Base-by-base conservation (phyloP, 1,140 invertebrate species). In the Cryptotermes secundus region DNA sequence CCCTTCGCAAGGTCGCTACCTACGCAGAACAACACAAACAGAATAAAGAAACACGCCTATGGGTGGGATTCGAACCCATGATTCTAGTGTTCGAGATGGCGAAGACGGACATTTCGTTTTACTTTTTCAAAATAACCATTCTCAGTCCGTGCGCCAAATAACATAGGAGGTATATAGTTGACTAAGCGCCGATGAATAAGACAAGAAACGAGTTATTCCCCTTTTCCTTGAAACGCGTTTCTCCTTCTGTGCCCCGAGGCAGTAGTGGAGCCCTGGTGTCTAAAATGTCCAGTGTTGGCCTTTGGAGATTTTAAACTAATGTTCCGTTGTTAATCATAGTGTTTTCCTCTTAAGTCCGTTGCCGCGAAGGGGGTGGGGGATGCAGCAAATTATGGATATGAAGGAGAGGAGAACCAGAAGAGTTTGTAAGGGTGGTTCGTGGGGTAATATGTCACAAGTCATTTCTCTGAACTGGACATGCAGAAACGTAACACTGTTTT, bases 251-350 rank as follows among this genome's bases (percentile, higher is more conserved):
- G 19, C 26, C 59, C 26, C 31, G 26, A 72, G 59, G 59, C 59
- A 26, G 59, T 31, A 72, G 6, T 16, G 45, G 6, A n/a, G 59
- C 26, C 6, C 59, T 72, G 59, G 26, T n/a, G 59, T 72, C 59
- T 72, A 14, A 72, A 72, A 72, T 72, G 59, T 72, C 59, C 59
- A 72, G 59, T 72, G 59, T 72, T 72, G 59, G 59, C 59, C 59
- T 72, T 72, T 72, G n/a, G 59, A 72, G 59, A 72, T 72, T 72
- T 72, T 72, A 72, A 72, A 72, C 59, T 72, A 72, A 72, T 72
- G 59, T 72, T 72, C 59, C 59, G 59, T 72, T 72, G 59, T 72
- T 72, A 72, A 72, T 72, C 59, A 72, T 72, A 72, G 59, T 72
- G 59, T 72, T 72, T 72, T 72, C 59, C 59, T 72, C 59, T 31